phyloP scores from a whole-genome alignment of 1,140 invertebrate species.

The Aphelinus atriplicis region DNA sequence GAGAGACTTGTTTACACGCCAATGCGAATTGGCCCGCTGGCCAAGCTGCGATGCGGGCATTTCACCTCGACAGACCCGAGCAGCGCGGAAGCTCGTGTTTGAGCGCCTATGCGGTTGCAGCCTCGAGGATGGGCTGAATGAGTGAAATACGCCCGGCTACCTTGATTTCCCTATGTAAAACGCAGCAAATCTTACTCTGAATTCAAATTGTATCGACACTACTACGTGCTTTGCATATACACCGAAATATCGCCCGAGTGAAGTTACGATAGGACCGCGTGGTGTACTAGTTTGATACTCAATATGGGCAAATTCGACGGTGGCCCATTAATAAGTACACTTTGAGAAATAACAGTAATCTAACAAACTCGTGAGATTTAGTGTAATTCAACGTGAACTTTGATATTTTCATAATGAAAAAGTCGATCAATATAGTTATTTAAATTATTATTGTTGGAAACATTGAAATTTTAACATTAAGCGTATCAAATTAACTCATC shows the following conservation, averaged over 20 bases:
- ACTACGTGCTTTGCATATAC: too few relatives aligned
- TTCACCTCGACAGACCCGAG: constrained; percentile 17
- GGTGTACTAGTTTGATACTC: neutral
- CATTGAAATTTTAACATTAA: too few relatives aligned
- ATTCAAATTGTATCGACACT: neutral
- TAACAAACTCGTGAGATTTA: too few relatives aligned
- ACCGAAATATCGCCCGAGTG: too few relatives aligned
- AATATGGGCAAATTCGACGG: neutral
- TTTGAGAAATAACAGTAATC: neutral
- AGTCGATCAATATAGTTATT: too few relatives aligned
- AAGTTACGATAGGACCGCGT: too few relatives aligned
- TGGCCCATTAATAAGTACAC: neutral
- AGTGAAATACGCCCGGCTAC: too few relatives aligned
- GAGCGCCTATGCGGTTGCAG: neutral
- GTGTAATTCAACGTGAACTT: too few relatives aligned
- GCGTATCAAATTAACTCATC: too few relatives aligned
- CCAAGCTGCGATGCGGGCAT: neutral
- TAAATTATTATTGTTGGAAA: too few relatives aligned
- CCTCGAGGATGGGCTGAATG: neutral
- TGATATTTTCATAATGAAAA: too few relatives aligned
- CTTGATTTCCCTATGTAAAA: neutral
- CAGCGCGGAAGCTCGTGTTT: neutral
- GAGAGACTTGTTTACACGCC: neutral
- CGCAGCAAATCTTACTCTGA: neutral
- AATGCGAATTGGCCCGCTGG: neutral